Conservation (phyloP, 2,888 invertebrate species). For the Pristionchus japonicus region DNA sequence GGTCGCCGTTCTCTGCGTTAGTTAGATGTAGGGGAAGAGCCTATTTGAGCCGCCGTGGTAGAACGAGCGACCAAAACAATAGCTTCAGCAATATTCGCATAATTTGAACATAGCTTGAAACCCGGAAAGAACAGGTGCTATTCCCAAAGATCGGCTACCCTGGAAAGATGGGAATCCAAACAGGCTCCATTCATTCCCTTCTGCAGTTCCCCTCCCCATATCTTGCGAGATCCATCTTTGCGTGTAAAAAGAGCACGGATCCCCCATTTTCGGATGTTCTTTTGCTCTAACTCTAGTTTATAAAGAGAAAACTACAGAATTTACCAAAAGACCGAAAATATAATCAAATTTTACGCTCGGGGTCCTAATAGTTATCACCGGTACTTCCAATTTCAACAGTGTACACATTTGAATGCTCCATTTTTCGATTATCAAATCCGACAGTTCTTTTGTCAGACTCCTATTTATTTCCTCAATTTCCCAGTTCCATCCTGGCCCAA, state of each 20-base stretch:
- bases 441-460: too few species aligned
- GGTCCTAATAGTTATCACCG: too few species aligned
- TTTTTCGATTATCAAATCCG: neutral
- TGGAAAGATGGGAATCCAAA: neutral
- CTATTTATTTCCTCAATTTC: neutral
- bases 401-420: too few species aligned
- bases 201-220: neutral
- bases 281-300: neutral
- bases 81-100: too few species aligned
- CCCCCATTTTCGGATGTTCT: neutral
- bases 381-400: too few species aligned
- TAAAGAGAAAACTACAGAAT: neutral
- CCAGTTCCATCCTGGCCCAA: neutral
- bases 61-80: too few species aligned
- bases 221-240: neutral
- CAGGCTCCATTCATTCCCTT: neutral
- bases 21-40: too few species aligned
- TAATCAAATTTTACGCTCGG: too few species aligned
- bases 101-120: too few species aligned
- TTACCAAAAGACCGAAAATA: neutral
- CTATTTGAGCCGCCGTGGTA: too few species aligned
- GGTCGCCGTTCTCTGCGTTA: too few species aligned
- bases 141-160: neutral
- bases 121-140: neutral
- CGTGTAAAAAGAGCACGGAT: neutral